Conservation (phyloP, 2,888 invertebrate species). For the Globia sparganii region DNA sequence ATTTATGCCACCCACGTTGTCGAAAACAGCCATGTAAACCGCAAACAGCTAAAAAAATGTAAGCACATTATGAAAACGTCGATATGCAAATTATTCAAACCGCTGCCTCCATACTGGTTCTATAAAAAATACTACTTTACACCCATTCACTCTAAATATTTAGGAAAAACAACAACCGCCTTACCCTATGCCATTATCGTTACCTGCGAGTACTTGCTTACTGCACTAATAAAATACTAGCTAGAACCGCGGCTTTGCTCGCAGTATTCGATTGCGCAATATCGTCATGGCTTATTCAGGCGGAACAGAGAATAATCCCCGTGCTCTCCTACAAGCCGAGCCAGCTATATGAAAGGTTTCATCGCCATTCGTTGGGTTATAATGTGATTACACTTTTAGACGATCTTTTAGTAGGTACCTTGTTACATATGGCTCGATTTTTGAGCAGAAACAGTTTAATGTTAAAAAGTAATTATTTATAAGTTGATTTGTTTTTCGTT, state of each 20-base stretch:
- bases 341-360: constrained; percentile 46
- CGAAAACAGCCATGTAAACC: neutral
- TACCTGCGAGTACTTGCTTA: constrained; percentile 24
- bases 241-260: constrained; percentile 37
- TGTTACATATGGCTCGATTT: neutral
- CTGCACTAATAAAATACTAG: constrained; percentile 50
- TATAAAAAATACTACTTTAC: neutral
- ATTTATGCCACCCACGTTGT: no score
- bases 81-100: neutral
- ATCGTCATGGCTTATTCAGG: constrained; percentile 54
- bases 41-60: neutral
- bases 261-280: constrained; percentile 46
- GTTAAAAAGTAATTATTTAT: neutral
- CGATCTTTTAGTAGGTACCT: neutral
- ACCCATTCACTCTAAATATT: neutral
- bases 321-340: constrained; percentile 35
- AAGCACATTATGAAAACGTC: neutral
- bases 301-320: constrained; percentile 51
- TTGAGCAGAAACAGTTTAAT: neutral
- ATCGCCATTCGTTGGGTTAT: constrained; percentile 9
- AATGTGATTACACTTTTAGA: constrained; percentile 37
- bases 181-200: constrained; percentile 16
- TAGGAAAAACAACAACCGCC: neutral
- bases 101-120: neutral
- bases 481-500: neutral